A percentile compares a stretch with the other conserved stretches of the same genome.
Conservation (phyloP, 2,113 vertebrate species). For the Caracal caracal region DNA sequence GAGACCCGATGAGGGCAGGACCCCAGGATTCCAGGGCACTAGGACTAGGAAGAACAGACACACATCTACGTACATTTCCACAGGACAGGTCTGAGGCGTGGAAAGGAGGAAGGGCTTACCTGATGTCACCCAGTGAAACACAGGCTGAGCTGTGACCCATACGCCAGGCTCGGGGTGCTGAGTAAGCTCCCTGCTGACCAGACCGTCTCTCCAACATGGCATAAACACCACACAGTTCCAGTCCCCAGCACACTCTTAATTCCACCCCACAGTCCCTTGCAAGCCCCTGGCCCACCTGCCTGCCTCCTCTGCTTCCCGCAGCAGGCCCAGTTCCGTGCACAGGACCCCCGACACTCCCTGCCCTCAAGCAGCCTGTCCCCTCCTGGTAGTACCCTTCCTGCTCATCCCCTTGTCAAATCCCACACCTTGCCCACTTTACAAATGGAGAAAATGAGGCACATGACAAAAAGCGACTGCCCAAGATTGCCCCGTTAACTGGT, state of each 20-base stretch:
- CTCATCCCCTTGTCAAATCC: neutral
- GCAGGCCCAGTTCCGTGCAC: neutral
- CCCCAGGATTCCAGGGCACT: neutral
- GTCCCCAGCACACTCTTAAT: neutral
- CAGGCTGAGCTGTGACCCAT: neutral
- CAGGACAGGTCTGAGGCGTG: neutral
- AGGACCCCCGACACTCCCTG: too few relatives aligned
- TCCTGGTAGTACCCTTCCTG: neutral
- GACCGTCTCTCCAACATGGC: neutral
- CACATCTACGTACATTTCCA: neutral
- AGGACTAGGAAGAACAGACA: neutral
- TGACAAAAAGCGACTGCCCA: neutral
- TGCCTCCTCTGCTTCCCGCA: neutral
- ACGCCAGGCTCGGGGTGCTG: neutral
- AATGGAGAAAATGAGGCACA: neutral
- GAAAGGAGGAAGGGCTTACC: neutral
- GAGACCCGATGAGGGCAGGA: neutral
- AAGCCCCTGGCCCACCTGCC: neutral
- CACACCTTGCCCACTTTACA: neutral
- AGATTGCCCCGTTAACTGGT: neutral
- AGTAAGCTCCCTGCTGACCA: neutral
- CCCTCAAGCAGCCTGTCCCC: neutral
- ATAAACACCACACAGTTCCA: neutral
- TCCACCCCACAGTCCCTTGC: neutral
- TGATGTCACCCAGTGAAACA: neutral